Conservation (phyloP, 1,140 invertebrate species). For the Apis dorsata region DNA sequence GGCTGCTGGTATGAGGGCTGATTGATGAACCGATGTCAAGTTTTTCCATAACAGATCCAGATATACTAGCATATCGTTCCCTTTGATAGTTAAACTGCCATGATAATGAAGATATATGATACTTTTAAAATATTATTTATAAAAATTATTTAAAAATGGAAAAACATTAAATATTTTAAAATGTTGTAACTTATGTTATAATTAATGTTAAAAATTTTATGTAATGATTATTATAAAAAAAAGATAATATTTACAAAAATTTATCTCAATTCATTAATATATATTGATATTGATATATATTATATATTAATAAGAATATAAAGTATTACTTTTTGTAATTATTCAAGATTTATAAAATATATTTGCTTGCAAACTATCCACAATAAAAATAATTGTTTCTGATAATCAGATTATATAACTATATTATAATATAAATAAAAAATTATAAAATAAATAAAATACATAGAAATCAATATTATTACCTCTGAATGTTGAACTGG, state of each 20-base stretch:
- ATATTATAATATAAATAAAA: constrained; percentile 12
- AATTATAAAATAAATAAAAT: constrained; percentile 8
- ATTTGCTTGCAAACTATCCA: constrained; percentile 23
- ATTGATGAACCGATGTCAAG: constrained; percentile 89
- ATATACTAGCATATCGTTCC: constrained; percentile 90
- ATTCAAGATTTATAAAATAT: background rate
- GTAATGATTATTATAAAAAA: constrained; percentile 9
- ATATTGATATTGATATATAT: no score
- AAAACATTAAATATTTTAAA: background rate
- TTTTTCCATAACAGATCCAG: constrained; percentile 89
- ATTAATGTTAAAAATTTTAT: background rate
- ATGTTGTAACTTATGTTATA: no score
- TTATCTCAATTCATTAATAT: background rate
- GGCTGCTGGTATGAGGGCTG: constrained; percentile 86
- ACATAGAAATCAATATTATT: constrained; percentile 20
- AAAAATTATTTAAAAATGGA: background rate
- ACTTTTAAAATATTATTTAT: constrained; percentile 47
- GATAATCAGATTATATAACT: constrained; percentile 10
- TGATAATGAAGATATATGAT: constrained; percentile 56
- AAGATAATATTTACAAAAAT: background rate
- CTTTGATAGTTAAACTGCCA: constrained; percentile 85
- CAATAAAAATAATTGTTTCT: constrained; percentile 2
- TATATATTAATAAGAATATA: background rate
- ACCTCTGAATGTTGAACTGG: constrained; percentile 80
- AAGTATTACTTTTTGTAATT: background rate